A percentile compares a stretch with the other conserved stretches of the same genome.
phyloP scores from a whole-genome alignment of 2,113 vertebrate species.

The Ginglymostoma cirratum region DNA sequence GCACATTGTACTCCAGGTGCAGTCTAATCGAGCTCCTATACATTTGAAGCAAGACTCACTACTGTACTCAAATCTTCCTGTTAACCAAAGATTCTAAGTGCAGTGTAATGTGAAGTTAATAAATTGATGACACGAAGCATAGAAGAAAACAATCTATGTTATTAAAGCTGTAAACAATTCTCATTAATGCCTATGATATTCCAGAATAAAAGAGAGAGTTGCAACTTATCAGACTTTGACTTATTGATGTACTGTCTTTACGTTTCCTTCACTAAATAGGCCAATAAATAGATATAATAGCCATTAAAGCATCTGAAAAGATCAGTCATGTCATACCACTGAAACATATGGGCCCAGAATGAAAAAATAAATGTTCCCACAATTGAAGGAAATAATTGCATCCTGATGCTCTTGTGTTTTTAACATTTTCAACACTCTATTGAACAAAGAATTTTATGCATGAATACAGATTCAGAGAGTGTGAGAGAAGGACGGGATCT shows the following conservation, averaged over 20 bases:
- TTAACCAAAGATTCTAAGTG: not conserved
- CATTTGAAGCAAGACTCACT: too few species aligned
- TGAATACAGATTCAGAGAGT: not conserved
- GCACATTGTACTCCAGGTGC: too few species aligned
- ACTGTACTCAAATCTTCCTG: not conserved
- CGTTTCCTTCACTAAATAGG: not conserved
- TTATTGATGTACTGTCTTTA: not conserved
- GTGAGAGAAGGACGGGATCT: not conserved
- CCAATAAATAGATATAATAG: not conserved
- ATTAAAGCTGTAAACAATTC: not conserved
- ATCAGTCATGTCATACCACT: not conserved
- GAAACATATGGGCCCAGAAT: not conserved
- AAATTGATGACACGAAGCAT: not conserved
- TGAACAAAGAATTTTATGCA: not conserved
- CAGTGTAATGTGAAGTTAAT: not conserved
- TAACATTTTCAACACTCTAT: not conserved
- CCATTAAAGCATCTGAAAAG: not conserved
- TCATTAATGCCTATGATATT: not conserved
- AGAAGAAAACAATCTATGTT: not conserved
- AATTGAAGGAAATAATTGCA: not conserved
- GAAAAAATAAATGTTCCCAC: not conserved
- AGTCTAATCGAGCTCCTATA: too few species aligned
- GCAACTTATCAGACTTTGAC: not conserved
- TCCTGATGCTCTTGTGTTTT: not conserved
- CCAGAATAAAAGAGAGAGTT: not conserved